Evolutionary conservation across 2,113 vertebrate species (phyloP).

Genomic region (Lipotes vexillifer): DNA sequence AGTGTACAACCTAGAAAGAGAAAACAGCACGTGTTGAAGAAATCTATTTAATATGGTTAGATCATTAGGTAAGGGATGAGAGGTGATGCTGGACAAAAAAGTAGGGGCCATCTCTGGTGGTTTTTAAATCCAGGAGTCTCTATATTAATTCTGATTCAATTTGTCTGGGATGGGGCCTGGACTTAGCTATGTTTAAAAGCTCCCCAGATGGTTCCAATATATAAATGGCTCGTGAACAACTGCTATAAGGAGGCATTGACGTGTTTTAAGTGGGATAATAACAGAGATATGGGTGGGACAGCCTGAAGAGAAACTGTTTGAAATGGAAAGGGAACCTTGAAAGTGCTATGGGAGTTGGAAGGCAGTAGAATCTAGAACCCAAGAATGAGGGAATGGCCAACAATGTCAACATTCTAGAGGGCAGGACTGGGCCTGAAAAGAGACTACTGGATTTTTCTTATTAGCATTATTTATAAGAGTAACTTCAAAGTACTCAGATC

Average conservation of each 20-base stretch:
- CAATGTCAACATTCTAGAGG: not conserved
- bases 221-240: not conserved
- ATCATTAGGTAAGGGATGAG: not conserved
- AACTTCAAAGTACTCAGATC: not conserved
- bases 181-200: not conserved
- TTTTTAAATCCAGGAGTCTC: not conserved
- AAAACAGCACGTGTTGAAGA: not conserved
- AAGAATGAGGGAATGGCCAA: not conserved
- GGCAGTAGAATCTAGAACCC: not conserved
- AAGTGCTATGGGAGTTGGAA: not conserved
- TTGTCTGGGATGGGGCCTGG: not conserved
- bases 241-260: not conserved
- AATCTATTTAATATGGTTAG: not conserved
- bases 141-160: not conserved
- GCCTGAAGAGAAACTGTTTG: not conserved
- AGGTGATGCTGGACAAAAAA: not conserved
- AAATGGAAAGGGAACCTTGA: not conserved
- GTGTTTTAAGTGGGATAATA: not conserved
- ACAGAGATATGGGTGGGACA: not conserved
- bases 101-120: not conserved
- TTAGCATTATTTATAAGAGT: not conserved
- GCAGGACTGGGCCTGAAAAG: not conserved
- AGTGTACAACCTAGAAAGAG: not conserved
- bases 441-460: not conserved
- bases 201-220: not conserved